Percentiles rank a stretch among this genome's conserved stretches.
Conservation (phyloP, 2,888 invertebrate genomes). For the Hydrotaea cyrtoneurina region DNA sequence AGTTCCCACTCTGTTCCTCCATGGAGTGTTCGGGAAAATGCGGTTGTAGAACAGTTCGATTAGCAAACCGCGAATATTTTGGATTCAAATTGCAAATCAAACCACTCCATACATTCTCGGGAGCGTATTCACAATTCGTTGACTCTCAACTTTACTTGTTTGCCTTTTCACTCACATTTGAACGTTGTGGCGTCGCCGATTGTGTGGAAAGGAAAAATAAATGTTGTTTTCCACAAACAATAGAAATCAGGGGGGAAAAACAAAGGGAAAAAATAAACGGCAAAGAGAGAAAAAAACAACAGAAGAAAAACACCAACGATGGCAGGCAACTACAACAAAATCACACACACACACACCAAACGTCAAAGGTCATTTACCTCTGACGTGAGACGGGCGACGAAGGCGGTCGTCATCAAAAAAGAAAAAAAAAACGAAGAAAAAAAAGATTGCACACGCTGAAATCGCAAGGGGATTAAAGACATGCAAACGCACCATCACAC, state of each 20-base stretch:
- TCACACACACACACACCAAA: background rate
- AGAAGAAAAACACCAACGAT: background rate
- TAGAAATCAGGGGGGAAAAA: background rate
- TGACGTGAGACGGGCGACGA: too few relatives aligned
- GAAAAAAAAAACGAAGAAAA: too few relatives aligned
- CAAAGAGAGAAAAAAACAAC: background rate
- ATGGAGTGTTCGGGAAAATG: too few relatives aligned
- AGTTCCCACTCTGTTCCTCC: too few relatives aligned
- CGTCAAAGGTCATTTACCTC: constrained; percentile 29
- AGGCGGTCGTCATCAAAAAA: background rate
- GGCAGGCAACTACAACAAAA: constrained; percentile 3
- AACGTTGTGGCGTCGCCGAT: too few relatives aligned
- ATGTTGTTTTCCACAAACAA: constrained; percentile 3
- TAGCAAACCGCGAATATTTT: too few relatives aligned
- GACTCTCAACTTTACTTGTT: too few relatives aligned
- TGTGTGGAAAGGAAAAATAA: background rate
- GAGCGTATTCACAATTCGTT: too few relatives aligned
- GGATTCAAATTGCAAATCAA: too few relatives aligned
- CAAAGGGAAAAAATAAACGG: background rate
- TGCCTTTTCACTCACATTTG: too few relatives aligned
- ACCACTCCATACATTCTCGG: too few relatives aligned
- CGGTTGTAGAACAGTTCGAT: too few relatives aligned
- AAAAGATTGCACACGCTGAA: background rate
- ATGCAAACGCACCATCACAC: background rate
- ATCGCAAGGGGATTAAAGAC: background rate